Evolutionary conservation across 1,140 invertebrate genomes (phyloP).

Genomic region (Zaprionus kolodkinae): DNA sequence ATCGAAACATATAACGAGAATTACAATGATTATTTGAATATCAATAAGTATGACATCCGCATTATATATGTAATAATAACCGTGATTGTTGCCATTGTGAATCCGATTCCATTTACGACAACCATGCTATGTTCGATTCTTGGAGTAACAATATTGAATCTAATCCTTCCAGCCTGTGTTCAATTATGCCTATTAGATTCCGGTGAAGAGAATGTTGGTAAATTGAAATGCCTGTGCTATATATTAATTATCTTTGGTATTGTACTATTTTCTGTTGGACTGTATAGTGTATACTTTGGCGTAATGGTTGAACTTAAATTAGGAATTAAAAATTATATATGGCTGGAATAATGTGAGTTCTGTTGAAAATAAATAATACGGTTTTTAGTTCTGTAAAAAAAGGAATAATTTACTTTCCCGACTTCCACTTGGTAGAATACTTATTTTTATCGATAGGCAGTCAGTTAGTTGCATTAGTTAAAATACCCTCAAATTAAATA

Average conservation of each 20-base stretch:
- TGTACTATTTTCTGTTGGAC: background rate
- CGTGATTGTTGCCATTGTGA: background rate
- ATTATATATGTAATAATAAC: background rate
- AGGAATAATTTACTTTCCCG: too few species aligned
- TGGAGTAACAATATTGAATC: background rate
- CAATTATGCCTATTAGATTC: background rate
- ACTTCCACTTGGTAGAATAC: constrained; percentile 45
- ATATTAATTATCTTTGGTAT: background rate
- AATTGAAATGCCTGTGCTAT: background rate
- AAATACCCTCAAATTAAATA: constrained; percentile 43
- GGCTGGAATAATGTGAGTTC: background rate
- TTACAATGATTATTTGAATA: background rate
- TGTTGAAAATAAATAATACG: background rate
- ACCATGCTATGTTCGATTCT: background rate
- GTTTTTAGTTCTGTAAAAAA: too few species aligned
- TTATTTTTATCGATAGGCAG: constrained; percentile 48
- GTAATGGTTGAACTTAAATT: background rate
- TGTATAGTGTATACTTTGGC: background rate
- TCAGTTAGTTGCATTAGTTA: constrained; percentile 38
- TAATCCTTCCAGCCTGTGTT: background rate
- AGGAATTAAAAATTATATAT: background rate
- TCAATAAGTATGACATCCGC: background rate
- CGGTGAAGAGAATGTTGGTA: background rate
- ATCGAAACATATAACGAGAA: background rate
- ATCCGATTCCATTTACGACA: background rate